These are phyloP conservation scores for Folsomia candida DNA, from an alignment of 2,888 invertebrate genomes.

Conservation along the genomic window DNA sequence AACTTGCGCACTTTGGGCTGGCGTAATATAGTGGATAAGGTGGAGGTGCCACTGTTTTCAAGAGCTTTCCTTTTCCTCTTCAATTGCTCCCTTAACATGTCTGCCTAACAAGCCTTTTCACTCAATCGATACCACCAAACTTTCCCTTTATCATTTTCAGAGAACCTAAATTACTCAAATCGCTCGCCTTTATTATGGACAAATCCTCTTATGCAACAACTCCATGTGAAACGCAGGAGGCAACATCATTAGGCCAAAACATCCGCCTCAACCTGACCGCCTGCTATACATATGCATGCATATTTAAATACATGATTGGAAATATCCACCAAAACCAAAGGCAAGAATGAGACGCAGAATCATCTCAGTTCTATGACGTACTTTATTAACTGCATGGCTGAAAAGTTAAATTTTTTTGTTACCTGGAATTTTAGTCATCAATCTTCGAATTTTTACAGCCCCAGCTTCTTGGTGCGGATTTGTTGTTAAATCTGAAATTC, in stretches of 20 bases:
- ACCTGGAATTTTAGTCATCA: no score
- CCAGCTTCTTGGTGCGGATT: no score
- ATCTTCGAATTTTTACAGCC: no score
- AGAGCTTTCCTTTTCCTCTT: conserved; percentile 37
- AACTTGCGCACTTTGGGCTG: conserved; percentile 47
- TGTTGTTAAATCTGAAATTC: no score
- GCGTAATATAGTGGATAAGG: neutral
- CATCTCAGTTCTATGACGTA: no score
- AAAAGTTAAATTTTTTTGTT: no score
- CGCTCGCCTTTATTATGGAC: conserved; percentile 19
- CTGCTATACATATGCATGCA: no score
- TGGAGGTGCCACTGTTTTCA: conserved; percentile 44
- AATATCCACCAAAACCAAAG: no score
- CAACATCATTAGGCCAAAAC: conserved; percentile 10
- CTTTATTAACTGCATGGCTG: no score
- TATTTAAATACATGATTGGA: no score
- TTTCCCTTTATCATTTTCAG: conserved; percentile 41
- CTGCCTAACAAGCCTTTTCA: conserved; percentile 43
- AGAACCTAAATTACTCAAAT: neutral
- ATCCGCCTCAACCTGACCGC: no score
- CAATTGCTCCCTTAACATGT: conserved; percentile 27
- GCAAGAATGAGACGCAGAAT: no score
- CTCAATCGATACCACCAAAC: conserved; percentile 45
- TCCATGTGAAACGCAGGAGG: neutral
- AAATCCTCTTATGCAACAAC: neutral